Evolutionary conservation across 2,888 invertebrate species (phyloP), one percentile per base, ranked within the genome.

Genomic region (Ophion ventricosus): DNA sequence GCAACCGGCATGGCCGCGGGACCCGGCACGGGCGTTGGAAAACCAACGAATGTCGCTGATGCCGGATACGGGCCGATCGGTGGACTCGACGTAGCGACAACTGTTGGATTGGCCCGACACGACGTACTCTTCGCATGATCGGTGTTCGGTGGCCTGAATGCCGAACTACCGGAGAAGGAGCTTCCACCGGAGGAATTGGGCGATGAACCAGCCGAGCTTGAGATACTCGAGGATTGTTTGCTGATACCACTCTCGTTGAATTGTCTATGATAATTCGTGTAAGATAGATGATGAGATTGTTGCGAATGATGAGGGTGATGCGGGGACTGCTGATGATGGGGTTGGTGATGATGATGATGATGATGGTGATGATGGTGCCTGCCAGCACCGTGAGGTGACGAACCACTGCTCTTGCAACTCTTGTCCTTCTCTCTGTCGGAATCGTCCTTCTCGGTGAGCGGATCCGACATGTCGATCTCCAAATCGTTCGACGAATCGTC

Each of bases 401-500:
- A 75, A 10, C 89, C 86, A 10, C 88, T 90, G 63, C 84, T 90
- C 78, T 91, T 91, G 63, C 87, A 89, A 2, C 85, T 85, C 43
- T 91, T 94, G 88, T 95, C 95, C 63, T 94, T 93, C 23, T 95
- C 95, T 77, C 94, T 94, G 56, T 95, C 95, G 11, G 94, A 94
- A 20, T 96, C 96, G 78, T 95, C 95, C 88, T 95, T 95, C 78
- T 96, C 96, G n/a, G 95, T 94, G 35, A 95, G 94, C 63, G 96
- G 94, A 88, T 96, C 96, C 0, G 96, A 96, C 95, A 96, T 96
- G 91, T 97, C 97, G 88, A 97, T 97, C 92, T 97, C 97, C 78
- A 97, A 91, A 90, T 97, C 97, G 90, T 96, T 96, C 82, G 97
- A 96, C 59, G 96, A 96, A 88, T 97, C 96, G 92, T 97, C 97